Evolutionary conservation across 2,113 vertebrate species (phyloP).

Genomic region (Neopipo cinnamomea): DNA sequence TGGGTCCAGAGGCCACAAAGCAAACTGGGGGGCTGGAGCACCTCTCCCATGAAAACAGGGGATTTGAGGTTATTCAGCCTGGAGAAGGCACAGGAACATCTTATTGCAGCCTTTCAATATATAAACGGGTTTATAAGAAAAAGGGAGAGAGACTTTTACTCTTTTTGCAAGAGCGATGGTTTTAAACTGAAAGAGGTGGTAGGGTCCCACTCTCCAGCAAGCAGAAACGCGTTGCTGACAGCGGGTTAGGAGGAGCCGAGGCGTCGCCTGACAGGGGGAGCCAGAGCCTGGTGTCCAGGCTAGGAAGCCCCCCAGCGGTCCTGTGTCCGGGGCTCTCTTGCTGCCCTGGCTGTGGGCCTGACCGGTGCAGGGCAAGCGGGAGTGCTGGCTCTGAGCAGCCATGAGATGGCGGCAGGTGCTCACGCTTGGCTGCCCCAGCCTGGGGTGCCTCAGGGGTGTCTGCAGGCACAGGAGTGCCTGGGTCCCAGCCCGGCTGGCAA

Average conservation of each 20-base stretch:
- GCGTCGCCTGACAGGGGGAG: not conserved
- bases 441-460: not conserved
- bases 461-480: not conserved
- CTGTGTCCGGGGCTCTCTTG: accelerated
- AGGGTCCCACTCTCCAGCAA: not conserved
- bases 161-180: not conserved
- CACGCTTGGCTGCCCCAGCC: not conserved
- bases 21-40: accelerated
- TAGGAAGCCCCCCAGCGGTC: too few species aligned
- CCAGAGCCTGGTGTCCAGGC: accelerated
- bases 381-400: not conserved
- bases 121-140: not conserved
- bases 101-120: not conserved
- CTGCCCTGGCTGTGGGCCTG: accelerated
- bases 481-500: accelerated
- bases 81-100: not conserved
- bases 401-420: slow-evolving; percentile 50
- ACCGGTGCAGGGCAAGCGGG: not conserved
- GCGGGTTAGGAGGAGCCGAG: not conserved
- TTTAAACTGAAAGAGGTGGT: not conserved
- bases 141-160: not conserved
- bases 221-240: accelerated
- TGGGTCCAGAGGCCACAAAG: not conserved
- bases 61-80: not conserved
- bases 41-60: not conserved